Evolutionary conservation across 2,888 invertebrate species (phyloP).

Genomic region (Temnothorax ravouxi): DNA sequence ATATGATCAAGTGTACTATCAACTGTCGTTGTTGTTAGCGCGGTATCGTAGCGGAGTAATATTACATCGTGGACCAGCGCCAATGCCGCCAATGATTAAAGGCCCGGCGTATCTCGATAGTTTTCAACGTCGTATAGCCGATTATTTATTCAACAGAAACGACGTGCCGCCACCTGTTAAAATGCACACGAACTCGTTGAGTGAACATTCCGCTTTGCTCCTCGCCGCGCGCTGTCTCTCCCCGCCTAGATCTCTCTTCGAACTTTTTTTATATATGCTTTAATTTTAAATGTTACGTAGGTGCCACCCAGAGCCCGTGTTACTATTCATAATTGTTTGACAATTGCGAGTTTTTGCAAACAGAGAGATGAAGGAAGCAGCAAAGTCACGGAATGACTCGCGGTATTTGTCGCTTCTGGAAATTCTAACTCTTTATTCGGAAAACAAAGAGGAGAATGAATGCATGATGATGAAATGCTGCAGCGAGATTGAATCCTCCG

Average conservation of each 20-base stretch:
- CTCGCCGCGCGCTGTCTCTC: background rate
- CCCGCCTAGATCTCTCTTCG: background rate
- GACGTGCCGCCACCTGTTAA: constrained; percentile 32
- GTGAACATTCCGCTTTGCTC: background rate
- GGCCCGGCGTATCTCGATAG: background rate
- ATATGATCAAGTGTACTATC: background rate
- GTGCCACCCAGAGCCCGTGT: background rate
- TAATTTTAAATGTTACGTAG: constrained; percentile 15
- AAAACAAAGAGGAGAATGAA: background rate
- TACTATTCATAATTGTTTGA: constrained; percentile 3
- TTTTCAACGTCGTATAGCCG: constrained; percentile 2
- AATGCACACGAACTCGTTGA: constrained; percentile 13
- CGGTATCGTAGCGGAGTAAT: background rate
- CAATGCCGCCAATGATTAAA: constrained; percentile 15
- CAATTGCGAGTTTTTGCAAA: background rate
- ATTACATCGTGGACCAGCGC: background rate
- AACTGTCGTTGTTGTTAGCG: background rate
- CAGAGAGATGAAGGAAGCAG: background rate
- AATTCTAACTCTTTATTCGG: background rate
- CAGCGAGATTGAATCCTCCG: background rate
- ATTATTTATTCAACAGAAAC: constrained; percentile 25
- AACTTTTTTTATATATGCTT: background rate
- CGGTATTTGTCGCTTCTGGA: background rate
- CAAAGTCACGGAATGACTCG: background rate
- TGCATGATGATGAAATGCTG: background rate